Conservation (phyloP, 2,113 vertebrate genomes). For the Triplophysa rosa region DNA sequence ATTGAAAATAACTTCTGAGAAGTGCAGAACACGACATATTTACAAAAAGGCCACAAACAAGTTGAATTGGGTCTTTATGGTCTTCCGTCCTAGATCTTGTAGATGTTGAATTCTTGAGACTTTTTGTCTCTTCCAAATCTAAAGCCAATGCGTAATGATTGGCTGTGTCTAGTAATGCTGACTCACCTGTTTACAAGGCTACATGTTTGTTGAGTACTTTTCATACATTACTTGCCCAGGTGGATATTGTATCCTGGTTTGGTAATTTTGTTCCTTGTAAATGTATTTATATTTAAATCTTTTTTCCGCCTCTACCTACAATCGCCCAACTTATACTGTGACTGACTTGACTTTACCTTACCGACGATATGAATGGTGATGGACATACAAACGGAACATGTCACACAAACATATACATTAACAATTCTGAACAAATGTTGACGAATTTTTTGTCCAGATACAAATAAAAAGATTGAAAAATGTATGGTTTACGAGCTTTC, state of each 20-base stretch:
- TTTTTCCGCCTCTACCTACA: slow-evolving; percentile 66
- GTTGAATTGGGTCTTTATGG: slow-evolving; percentile 68
- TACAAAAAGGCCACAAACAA: slow-evolving; percentile 50
- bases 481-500: not conserved
- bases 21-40: slow-evolving; percentile 66
- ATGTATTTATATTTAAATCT: slow-evolving; percentile 73
- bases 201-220: slow-evolving; percentile 70
- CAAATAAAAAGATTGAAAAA: slow-evolving; percentile 70
- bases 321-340: slow-evolving; percentile 74
- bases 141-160: slow-evolving; percentile 56
- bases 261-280: slow-evolving; percentile 66
- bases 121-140: slow-evolving; percentile 60
- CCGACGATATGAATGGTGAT: slow-evolving; percentile 82
- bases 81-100: slow-evolving; percentile 80
- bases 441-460: slow-evolving; percentile 68
- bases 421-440: slow-evolving; percentile 70
- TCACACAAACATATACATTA: slow-evolving; percentile 73
- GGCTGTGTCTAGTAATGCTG: slow-evolving; percentile 63
- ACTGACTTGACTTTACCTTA: slow-evolving; percentile 81
- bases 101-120: slow-evolving; percentile 64
- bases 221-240: slow-evolving; percentile 65
- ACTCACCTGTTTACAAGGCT: slow-evolving; percentile 77
- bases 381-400: slow-evolving; percentile 70
- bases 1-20: slow-evolving; percentile 79
- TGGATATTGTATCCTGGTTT: slow-evolving; percentile 66